Evolutionary conservation across 2,888 invertebrate species (phyloP).

Genomic region (Andrena fulva): DNA sequence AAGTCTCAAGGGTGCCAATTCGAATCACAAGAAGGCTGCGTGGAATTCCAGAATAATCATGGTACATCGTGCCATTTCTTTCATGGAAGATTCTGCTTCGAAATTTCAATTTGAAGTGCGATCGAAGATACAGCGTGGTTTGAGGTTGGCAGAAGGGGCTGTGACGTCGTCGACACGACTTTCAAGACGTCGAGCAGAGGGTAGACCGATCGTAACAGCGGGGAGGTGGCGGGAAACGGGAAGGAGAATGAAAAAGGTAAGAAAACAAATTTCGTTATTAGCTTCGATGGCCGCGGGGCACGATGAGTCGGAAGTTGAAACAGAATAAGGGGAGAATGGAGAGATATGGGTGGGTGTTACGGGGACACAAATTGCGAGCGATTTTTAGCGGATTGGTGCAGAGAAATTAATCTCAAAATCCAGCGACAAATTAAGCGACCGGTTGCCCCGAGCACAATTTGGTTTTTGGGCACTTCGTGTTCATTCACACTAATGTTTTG

Average conservation of each 20-base stretch:
- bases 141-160: neutral
- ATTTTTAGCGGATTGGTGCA: neutral
- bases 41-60: neutral
- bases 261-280: constrained; percentile 67
- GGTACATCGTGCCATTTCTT: neutral
- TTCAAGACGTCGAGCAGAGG: constrained; percentile 54
- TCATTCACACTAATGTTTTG: no score
- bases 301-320: constrained; percentile 50
- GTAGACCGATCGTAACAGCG: constrained; percentile 51
- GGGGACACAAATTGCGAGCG: neutral
- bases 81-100: neutral
- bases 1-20: neutral
- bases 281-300: constrained; percentile 59
- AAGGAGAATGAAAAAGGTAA: constrained; percentile 50
- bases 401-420: neutral
- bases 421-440: neutral
- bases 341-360: constrained; percentile 9
- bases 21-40: neutral
- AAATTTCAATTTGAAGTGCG: constrained; percentile 63
- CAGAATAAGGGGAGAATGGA: constrained; percentile 22
- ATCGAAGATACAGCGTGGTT: constrained; percentile 35
- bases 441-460: constrained; percentile 50
- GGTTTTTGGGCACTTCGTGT: no score
- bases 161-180: constrained; percentile 54
- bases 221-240: constrained; percentile 26